phyloP scores from a whole-genome alignment of 1,140 invertebrate species.

The Drosophila setifemur region DNA sequence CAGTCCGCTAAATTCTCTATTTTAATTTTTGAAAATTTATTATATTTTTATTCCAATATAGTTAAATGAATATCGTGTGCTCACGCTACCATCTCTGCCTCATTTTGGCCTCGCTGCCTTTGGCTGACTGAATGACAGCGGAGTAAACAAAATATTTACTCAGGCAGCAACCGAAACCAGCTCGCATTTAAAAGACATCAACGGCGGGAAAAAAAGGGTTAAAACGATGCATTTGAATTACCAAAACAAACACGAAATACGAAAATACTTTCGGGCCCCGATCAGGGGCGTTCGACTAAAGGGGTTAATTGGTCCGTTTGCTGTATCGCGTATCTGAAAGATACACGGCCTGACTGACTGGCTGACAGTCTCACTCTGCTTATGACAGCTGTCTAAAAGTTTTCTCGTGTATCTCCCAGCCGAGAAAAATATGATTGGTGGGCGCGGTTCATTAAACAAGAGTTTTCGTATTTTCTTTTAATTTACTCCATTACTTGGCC shows the following conservation, averaged over 20 bases:
- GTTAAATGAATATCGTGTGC: neutral
- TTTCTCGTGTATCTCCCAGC: constrained; percentile 19
- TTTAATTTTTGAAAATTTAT: neutral
- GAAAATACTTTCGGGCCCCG: constrained; percentile 64
- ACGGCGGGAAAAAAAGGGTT: constrained; percentile 53
- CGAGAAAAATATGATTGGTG: constrained; percentile 33
- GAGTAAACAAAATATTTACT: constrained; percentile 65
- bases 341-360: constrained; percentile 37
- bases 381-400: constrained; percentile 75
- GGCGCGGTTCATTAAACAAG: constrained; percentile 62
- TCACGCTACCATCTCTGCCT: neutral
- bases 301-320: constrained; percentile 74
- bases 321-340: constrained; percentile 43
- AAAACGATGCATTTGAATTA: constrained; percentile 75
- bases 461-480: constrained; percentile 72
- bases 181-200: constrained; percentile 73
- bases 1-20: neutral
- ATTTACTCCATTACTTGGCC: constrained; percentile 57
- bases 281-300: constrained; percentile 24
- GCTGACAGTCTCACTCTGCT: constrained; percentile 57
- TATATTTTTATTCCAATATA: neutral
- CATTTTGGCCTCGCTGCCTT: constrained; percentile 21
- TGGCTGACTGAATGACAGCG: constrained; percentile 33
- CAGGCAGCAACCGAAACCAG: constrained; percentile 42
- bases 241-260: constrained; percentile 73